Evolutionary conservation across 2,888 invertebrate species (phyloP).

Genomic region (Tetragonisca angustula): DNA sequence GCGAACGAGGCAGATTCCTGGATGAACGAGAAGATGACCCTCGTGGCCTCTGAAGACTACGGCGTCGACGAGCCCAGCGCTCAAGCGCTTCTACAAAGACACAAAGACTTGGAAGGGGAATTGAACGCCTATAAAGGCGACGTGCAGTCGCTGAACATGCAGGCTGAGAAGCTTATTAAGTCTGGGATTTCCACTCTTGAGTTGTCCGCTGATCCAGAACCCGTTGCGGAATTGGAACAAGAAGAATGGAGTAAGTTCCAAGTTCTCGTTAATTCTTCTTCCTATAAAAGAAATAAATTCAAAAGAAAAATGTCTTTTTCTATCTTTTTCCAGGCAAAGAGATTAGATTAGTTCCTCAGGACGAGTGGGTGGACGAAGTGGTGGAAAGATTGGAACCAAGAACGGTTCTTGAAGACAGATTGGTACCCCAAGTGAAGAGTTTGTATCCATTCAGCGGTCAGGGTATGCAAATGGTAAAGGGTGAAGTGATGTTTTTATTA

Average conservation of each 20-base stretch:
- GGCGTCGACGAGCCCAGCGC: constrained; percentile 97
- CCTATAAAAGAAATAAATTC: no score
- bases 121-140: constrained; percentile 95
- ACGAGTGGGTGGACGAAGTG: constrained; percentile 96
- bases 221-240: constrained; percentile 83
- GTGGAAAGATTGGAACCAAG: constrained; percentile 93
- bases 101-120: constrained; percentile 94
- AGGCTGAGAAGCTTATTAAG: constrained; percentile 90
- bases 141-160: constrained; percentile 91
- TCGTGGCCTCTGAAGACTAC: constrained; percentile 95
- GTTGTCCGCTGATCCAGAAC: constrained; percentile 83
- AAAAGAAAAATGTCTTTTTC: background rate
- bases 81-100: constrained; percentile 93
- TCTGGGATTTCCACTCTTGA: constrained; percentile 90
- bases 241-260: constrained; percentile 81
- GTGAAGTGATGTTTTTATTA: constrained; percentile 96
- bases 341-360: constrained; percentile 93
- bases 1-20: constrained; percentile 99
- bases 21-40: constrained; percentile 97
- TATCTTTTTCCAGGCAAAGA: constrained; percentile 87
- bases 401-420: constrained; percentile 94
- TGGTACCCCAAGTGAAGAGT: constrained; percentile 94
- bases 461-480: constrained; percentile 95
- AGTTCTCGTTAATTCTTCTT: background rate
- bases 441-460: constrained; percentile 96